Base-by-base conservation (phyloP, 2,113 vertebrate genomes). In the Erythrocercus mccallii region DNA sequence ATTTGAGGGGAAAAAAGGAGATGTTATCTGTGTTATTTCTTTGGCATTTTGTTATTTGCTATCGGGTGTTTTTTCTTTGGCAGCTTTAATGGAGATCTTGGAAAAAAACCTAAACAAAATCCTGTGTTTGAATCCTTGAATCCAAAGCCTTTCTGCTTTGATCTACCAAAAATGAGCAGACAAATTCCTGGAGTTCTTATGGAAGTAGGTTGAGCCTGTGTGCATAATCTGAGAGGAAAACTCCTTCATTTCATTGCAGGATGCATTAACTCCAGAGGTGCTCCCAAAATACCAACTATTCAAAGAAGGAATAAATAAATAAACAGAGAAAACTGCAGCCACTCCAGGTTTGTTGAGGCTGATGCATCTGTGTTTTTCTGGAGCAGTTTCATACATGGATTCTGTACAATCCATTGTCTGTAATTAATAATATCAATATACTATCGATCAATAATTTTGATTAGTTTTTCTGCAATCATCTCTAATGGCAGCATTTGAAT, bases 101-200 rank as follows among this genome's bases (percentile, higher is more conserved):
- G 20, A 81, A 86, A 54, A 87, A 50, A 54, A 47, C 16, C 1
- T 0, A 8, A 53, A 69, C 4, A 35, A 84, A 78, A 4, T 3
- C 5, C 25, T 25, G 35, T 10, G 45, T 74, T 37, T 86, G 90
- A 81, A 16, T 78, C 44, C 53, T 85, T 72, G n/a, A n/a, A n/a
- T n/a, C n/a, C n/a, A n/a, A n/a, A n/a, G n/a, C 50, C 69, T 93
- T 92, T 40, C 3, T 51, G 56, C 81, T 85, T 94, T 90, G 81
- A 82, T 84, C 69, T 71, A 15, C 37, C 45, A 5, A 12, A 83
- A 94, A 22, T 12, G 23, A 56, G 73, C n/a, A 51, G 70, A n/a
- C 60, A 80, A 68, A 35, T 27, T 86, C 42, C 68, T 12, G 15
- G 3, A 28, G 78, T 44, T 68, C 18, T 42, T 44, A 30, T 65